Conservation (phyloP, 2,797 vertebrate genomes). For the Darevskia mixta region DNA sequence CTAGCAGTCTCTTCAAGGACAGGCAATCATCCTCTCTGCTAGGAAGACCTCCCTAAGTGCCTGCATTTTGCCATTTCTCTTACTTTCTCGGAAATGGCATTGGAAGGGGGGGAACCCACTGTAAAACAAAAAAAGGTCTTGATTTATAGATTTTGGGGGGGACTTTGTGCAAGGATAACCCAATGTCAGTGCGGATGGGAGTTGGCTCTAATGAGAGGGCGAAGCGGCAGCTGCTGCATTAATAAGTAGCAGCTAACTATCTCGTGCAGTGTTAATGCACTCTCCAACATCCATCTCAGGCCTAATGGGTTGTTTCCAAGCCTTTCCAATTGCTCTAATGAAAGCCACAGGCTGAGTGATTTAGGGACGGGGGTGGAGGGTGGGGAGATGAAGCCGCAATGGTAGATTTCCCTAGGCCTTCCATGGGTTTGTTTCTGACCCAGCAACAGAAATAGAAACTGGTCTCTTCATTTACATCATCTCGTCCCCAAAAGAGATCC, state of each 20-base stretch:
- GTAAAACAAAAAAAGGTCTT: not conserved
- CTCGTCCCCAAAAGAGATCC: not conserved
- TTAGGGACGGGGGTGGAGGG: not conserved
- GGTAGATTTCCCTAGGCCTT: not conserved
- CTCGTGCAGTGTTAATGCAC: conserved; percentile 35
- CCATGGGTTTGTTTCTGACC: conserved; percentile 1
- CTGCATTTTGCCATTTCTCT: not conserved
- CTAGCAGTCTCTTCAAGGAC: not conserved
- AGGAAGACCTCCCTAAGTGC: not conserved
- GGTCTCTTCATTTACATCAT: not conserved
- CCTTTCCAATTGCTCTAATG: conserved; percentile 27
- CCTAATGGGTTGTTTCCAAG: conserved; percentile 31
- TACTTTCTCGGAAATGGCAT: not conserved
- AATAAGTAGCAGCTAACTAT: conserved; percentile 33
- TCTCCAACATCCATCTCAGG: conserved; percentile 23
- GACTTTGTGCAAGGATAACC: conserved; percentile 29
- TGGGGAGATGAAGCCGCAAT: not conserved
- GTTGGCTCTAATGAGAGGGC: conserved; percentile 5
- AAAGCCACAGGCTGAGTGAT: conserved; percentile 25
- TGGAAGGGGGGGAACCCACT: not conserved
- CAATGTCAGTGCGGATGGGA: conserved; percentile 19
- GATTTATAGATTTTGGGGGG: conserved; percentile 22
- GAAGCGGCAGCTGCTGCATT: conserved; percentile 23
- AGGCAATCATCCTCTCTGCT: not conserved
- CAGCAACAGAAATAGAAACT: not conserved